These are phyloP conservation scores for Helicoverpa armigera DNA, from an alignment of 1,140 invertebrate genomes.

Conservation along the genomic window DNA sequence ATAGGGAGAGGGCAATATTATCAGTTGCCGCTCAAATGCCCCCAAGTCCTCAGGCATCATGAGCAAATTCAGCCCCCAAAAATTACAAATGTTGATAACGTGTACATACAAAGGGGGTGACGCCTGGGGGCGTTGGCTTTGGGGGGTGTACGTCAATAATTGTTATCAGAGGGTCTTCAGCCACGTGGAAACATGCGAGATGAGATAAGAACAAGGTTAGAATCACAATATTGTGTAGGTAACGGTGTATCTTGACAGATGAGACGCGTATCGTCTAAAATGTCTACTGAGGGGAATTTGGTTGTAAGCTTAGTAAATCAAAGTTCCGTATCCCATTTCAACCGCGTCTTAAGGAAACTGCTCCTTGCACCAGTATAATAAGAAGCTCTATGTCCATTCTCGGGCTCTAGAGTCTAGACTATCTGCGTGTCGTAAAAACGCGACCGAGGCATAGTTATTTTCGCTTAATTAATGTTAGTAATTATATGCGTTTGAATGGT, in stretches of 20 bases:
- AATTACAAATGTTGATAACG: slow-evolving; percentile 36
- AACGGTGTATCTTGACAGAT: background rate
- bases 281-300: too few relatives aligned
- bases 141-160: slow-evolving; percentile 34
- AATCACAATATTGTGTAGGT: background rate
- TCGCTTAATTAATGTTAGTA: too few relatives aligned
- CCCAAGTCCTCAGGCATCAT: slow-evolving; percentile 22
- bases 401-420: too few relatives aligned
- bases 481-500: too few relatives aligned
- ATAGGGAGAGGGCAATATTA: background rate
- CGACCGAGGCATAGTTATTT: too few relatives aligned
- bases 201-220: slow-evolving; percentile 24
- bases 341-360: too few relatives aligned
- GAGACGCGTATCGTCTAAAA: background rate
- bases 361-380: too few relatives aligned
- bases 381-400: too few relatives aligned
- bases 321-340: too few relatives aligned
- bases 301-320: too few relatives aligned
- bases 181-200: slow-evolving; percentile 52
- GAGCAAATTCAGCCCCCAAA: slow-evolving; percentile 20
- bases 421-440: too few relatives aligned
- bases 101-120: slow-evolving; percentile 11
- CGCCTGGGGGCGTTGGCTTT: background rate
- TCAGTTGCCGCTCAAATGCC: slow-evolving; percentile 30
- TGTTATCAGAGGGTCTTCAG: slow-evolving; percentile 51